Evolutionary conservation across 2,888 invertebrate genomes (phyloP), one percentile per base, ranked within the genome.

Genomic region (Agriopis marginaria): DNA sequence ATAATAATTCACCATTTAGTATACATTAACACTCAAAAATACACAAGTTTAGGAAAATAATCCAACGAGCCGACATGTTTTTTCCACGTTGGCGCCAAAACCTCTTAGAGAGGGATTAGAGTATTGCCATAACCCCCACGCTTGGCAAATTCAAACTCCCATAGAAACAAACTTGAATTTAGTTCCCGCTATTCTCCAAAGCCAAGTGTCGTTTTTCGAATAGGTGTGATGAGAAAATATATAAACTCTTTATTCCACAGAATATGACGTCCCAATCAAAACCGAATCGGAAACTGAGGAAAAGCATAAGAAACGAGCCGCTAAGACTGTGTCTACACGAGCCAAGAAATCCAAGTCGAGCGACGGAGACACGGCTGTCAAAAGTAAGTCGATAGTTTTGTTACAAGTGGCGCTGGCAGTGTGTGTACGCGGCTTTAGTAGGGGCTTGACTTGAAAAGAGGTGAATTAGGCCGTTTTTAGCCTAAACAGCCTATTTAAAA

Each of bases 371-470:
- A 72, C 88, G 0, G 86, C 91, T 0, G 76, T 82, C 0, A 92
- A 91, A 91, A 89, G 93, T 93, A 91, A 92, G 93, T 93, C 75
- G 17, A 66, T 83, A 83, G 76, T 80, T 80, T 80, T 71, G 42
- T 59, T 80, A 70, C 68, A 68, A 70, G 83, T 81, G 83, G 67
- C 74, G 53, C 73, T 81, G 83, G 76, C 66, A 60, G 74, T 85
- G 86, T 88, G 86, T 82, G 79, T 74, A 86, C 77, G 75, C 75
- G 63, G 74, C 72, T 68, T 53, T 53, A 51, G 32, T 32, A 32
- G 32, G 17, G 8, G 45, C 10, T 5, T 10, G 11, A 12, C 11
- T 45, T 32, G 3, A 32, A 23, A 32, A 32, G 3, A 5, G 32
- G 32, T 32, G 32, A 5, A 3, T 5, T 32, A 5, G 32, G 3